Base-by-base conservation (phyloP, 1,140 invertebrate species). In the Drosophila suzukii region DNA sequence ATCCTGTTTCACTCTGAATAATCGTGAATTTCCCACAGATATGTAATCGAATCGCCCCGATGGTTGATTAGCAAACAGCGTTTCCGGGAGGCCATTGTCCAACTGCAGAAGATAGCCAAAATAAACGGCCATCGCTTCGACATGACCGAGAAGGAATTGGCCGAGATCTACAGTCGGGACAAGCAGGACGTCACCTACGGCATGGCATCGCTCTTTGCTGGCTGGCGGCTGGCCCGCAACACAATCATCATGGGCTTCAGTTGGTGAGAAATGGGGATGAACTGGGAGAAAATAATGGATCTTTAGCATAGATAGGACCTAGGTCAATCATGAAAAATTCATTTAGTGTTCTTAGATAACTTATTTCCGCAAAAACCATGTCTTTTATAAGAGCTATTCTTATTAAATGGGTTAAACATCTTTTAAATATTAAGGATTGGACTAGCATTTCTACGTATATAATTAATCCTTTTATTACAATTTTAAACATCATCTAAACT, bases 41-140 rank as follows among this genome's bases (percentile, higher is more conserved):
- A 93, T 70, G 92, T 94, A 63, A 93, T 94, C 60, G 94, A 95
- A 92, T 95, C 94, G 27, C 94, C 94, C 5, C 92, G 95, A 65
- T 96, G 96, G 96, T 91, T 95, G 50, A 94, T 95, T 70, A 94
- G 94, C 54, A 93, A 94, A 76, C 94, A 94, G 10, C 93, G 94
- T 66, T 91, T 92, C 41, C 80, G 94, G 46, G 93, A 94, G 71
- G 94, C 95, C 71, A 86, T 95, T 15, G 91, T 93, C 43, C 91
- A 92, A 75, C 78, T 92, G 80, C 90, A 91, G 76, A 93, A 90
- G 62, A 95, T 96, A 80, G 95, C 95, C 43, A 94, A 94, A 92
- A 91, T 93, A 13, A 96, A 96, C 93, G 92, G 94, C 0, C 93
- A 89, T 10, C 78, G 85, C 44, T 92, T 96, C 59, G 77, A 89